Conservation (phyloP, 2,113 vertebrate species). For the Leptobrachium ailaonicum region DNA sequence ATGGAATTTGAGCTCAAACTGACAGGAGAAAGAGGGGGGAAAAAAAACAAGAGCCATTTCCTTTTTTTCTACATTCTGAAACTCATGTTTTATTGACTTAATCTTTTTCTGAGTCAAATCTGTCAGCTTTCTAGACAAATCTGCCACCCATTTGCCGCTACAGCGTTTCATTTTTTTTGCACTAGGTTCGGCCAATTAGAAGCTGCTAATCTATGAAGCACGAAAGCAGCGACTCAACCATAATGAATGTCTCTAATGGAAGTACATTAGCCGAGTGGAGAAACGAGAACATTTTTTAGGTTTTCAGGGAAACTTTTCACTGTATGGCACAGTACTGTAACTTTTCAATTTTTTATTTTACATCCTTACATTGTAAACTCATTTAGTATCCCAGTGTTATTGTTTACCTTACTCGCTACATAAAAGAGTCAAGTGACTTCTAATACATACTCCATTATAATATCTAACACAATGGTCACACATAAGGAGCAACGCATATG, state of each 20-base stretch:
- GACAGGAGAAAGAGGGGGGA: conserved; percentile 53
- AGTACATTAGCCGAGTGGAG: conserved; percentile 56
- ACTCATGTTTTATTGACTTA: conserved; percentile 75
- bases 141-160: conserved; percentile 56
- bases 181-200: conserved; percentile 66
- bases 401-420: too few relatives aligned
- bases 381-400: too few relatives aligned
- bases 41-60: not conserved
- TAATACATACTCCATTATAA: too few relatives aligned
- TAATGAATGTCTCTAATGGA: conserved; percentile 65
- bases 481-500: too few relatives aligned
- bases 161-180: conserved; percentile 52
- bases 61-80: conserved; percentile 55
- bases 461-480: too few relatives aligned
- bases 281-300: conserved; percentile 23
- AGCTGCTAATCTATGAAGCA: conserved; percentile 60
- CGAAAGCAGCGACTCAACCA: conserved; percentile 56
- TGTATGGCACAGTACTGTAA: not conserved
- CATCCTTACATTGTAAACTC: too few relatives aligned
- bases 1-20: conserved; percentile 60
- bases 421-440: too few relatives aligned
- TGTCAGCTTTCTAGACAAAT: conserved; percentile 73
- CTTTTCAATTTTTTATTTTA: not conserved
- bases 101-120: conserved; percentile 68
- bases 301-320: conserved; percentile 12